phyloP scores from a whole-genome alignment of 1,140 invertebrate genomes.

The Heliconius nattereri region DNA sequence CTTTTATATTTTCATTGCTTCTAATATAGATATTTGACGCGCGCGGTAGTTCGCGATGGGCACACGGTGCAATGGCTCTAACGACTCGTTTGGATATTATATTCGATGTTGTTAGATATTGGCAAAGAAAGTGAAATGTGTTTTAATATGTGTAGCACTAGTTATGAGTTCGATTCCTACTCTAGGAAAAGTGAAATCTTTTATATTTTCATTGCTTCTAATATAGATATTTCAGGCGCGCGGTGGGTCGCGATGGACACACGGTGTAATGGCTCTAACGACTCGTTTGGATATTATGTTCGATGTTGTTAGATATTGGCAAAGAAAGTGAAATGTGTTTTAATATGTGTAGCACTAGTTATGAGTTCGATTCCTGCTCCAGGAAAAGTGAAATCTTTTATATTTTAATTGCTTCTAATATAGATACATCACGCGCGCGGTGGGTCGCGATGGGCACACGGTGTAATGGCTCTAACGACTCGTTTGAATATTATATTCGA shows the following conservation, averaged over 20 bases:
- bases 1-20: too few species aligned
- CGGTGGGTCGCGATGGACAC: constrained; percentile 59
- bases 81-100: constrained; percentile 20
- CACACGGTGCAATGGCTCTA: constrained; percentile 20
- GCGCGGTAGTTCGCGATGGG: constrained; percentile 61
- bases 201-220: too few species aligned
- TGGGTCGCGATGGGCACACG: constrained; percentile 55
- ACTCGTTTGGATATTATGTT: constrained; percentile 8
- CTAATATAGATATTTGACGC: constrained; percentile 71
- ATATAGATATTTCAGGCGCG: constrained; percentile 66
- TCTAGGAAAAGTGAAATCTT: too few species aligned
- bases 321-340: not conserved
- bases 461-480: constrained; percentile 15
- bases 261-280: constrained; percentile 20
- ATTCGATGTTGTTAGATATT: not conserved
- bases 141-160: not conserved
- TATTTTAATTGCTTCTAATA: constrained; percentile 12
- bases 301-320: not conserved
- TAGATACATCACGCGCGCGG: constrained; percentile 65
- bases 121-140: not conserved
- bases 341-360: not conserved
- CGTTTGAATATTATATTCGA: not conserved
- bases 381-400: too few species aligned
- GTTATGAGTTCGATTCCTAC: too few species aligned
- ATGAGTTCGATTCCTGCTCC: too few species aligned